These are phyloP conservation scores for Lophius americanus DNA, from an alignment of 2,797 vertebrate genomes.

Conservation along the genomic window DNA sequence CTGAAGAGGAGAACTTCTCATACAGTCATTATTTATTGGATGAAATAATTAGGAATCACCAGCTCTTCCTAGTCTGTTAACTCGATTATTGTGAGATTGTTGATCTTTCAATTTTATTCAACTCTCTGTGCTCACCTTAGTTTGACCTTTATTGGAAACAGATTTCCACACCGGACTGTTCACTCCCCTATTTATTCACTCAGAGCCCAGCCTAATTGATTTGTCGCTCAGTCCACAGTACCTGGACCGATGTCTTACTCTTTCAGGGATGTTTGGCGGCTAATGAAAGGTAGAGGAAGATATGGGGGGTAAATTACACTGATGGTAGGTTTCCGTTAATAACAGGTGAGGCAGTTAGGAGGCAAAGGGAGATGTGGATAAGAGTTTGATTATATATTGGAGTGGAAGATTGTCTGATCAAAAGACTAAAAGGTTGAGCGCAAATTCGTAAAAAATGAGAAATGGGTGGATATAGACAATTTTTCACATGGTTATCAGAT, in stretches of 20 bases:
- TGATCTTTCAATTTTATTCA: not conserved
- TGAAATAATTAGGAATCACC: not conserved
- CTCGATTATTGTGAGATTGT: too few relatives aligned
- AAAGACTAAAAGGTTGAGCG: conserved; percentile 32
- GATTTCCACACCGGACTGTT: conserved; percentile 10
- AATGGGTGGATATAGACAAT: conserved; percentile 46
- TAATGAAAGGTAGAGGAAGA: conserved; percentile 52
- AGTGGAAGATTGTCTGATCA: conserved; percentile 32
- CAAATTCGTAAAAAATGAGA: conserved; percentile 53
- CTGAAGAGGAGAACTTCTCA: too few relatives aligned
- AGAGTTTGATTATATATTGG: conserved; percentile 26
- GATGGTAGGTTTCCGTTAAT: conserved; percentile 49
- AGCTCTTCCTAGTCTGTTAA: too few relatives aligned
- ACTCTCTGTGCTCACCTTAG: conserved; percentile 18
- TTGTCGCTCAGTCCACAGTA: conserved; percentile 28
- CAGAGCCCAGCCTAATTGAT: conserved; percentile 33
- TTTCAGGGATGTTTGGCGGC: conserved; percentile 31
- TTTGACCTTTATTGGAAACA: conserved; percentile 29
- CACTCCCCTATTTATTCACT: conserved; percentile 20
- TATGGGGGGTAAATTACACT: conserved; percentile 35
- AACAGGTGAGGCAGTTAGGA: conserved; percentile 11
- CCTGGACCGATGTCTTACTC: conserved; percentile 43
- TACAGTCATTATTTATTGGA: not conserved
- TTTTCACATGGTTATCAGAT: conserved; percentile 44
- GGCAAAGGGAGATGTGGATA: not conserved